Base-by-base conservation (phyloP, 2,113 vertebrate genomes). In the Phrynocephalus versicolor region DNA sequence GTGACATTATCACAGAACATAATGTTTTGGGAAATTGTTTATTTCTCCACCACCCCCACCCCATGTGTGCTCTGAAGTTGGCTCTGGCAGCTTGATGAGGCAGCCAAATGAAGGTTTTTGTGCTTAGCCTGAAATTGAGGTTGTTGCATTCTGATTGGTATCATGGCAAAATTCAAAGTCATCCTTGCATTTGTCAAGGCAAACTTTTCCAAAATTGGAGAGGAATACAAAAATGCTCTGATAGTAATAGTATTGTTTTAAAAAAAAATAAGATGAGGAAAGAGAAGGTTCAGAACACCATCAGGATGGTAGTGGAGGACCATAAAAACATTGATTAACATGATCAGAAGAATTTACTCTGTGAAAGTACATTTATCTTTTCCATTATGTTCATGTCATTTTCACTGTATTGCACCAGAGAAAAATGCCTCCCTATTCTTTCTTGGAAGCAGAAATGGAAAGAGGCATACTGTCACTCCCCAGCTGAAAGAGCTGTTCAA, bases 1-100 rank as follows among this genome's bases (percentile, higher is more conserved):
- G 62, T 85, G 72, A 92, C 55, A 85, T 82, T 89, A 88, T 85
- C 62, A 71, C 75, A 78, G 58, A 94, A 85, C 77, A 64, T 88
- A 94, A 30, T 74, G 27, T 92, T 86, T 89, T 45, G 62, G 23
- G 75, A 92, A 89, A 41, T 21, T 88, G 64, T 75, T 77, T 85
- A 70, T 69, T 82, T 86, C 19, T 77, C 72, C 27, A 13, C 10
- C 45, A 5, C 45, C 45, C 45, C 45, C 45, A 5, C 45, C 75
- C 37, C 79, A 12, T 57, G 79, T 30, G 14, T 81, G 39, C 82
- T 80, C 81, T 79, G 87, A 85, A 81, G 25, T 71, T 82, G 83
- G 39, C 58, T 85, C 65, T 35, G 58, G 71, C 76, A 77, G 6
- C 65, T 79, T 89, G 58, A 62, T 55, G 45, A 51, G 76, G 18